Base-by-base conservation (phyloP, 2,888 invertebrate species). In the Nomada fabriciana region DNA sequence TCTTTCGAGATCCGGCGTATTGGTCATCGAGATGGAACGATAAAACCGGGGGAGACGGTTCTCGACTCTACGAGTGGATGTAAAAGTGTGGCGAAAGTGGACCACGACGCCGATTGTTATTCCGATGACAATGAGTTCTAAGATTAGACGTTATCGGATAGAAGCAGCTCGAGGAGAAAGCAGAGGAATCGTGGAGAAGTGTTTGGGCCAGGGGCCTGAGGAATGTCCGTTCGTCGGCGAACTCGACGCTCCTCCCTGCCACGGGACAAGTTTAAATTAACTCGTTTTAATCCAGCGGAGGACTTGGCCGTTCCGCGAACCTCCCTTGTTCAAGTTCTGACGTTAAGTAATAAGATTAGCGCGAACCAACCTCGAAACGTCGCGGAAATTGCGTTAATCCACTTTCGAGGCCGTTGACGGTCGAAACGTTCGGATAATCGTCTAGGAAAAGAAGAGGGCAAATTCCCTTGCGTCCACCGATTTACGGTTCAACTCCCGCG, bases 271-370 rank as follows among this genome's bases (percentile, higher is more conserved):
- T 86, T 85, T 86, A 85, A 85, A 85, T 86, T 83, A 85, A 86
- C 83, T 83, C 79, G 83, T 85, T 86, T 86, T 85, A 86, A 86
- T 83, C 83, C 85, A 9, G n/a, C 53, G 53, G 11, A 20, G 77
- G 77, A 83, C 80, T 82, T 64, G 65, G 64, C 47, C 82, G 80
- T 65, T 60, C 73, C 79, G 80, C 77, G 81, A 68, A 80, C 61
- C 36, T 36, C 47, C 69, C 84, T 87, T 82, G 86, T 63, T 87
- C 86, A 84, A 88, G 84, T 84, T 86, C 80, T 67, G 79, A 83
- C 88, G 88, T 86, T 85, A 88, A 88, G 86, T 86, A 86, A 88
- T 88, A 86, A 83, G 88, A 86, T 88, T 88, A 88, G 82, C 83
- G 61, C 78, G 82, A 83, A 88, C 84, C 84, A 86, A 86, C 82